Conservation (phyloP, 2,888 invertebrate genomes). For the Hydroisotoma schaefferi region DNA sequence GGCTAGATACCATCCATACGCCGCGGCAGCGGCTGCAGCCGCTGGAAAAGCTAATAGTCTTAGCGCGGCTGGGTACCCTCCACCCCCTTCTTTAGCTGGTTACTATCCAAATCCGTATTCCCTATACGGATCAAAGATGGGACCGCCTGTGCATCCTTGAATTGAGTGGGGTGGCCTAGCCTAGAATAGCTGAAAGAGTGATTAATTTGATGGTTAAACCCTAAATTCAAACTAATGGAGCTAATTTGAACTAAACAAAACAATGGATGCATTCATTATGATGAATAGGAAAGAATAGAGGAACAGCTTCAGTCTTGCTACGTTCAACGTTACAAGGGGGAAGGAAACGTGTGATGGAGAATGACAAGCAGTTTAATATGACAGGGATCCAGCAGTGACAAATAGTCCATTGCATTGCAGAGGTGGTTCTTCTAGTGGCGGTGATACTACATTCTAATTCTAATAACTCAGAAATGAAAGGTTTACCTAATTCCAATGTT, state of each 20-base stretch:
- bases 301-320: too few species aligned
- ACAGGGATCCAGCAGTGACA: too few species aligned
- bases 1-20: constrained; percentile 88
- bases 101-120: constrained; percentile 77
- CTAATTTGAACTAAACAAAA: neutral
- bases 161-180: too few species aligned
- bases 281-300: too few species aligned
- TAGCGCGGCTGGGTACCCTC: constrained; percentile 61
- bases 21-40: constrained; percentile 49
- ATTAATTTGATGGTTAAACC: neutral
- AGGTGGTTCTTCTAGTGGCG: too few species aligned
- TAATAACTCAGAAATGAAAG: too few species aligned
- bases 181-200: neutral
- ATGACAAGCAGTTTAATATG: constrained; percentile 1
- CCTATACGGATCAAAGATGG: constrained; percentile 81
- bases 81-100: constrained; percentile 59
- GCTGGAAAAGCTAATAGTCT: constrained; percentile 60
- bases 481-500: too few species aligned
- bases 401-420: too few species aligned
- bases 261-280: too few species aligned
- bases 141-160: constrained; percentile 51
- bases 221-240: neutral
- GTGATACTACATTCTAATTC: too few species aligned
- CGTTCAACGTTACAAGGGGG: too few species aligned
- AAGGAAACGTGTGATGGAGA: constrained; percentile 3